These are phyloP conservation scores for Tichodroma muraria DNA, from an alignment of 2,113 vertebrate species.

Conservation along the genomic window DNA sequence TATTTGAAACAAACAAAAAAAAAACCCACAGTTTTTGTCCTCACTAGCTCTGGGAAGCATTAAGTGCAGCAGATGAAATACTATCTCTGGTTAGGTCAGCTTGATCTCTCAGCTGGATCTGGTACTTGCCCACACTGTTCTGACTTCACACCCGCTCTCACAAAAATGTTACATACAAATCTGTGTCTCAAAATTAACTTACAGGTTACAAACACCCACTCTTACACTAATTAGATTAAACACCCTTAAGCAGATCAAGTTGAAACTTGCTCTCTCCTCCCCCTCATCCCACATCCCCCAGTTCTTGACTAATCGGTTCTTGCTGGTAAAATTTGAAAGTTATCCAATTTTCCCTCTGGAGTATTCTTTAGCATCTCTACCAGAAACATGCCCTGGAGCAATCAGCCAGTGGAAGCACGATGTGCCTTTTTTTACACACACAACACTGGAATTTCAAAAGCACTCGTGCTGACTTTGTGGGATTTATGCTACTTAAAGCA, in stretches of 20 bases:
- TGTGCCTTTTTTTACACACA: background rate
- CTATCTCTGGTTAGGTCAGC: background rate
- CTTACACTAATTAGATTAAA: background rate
- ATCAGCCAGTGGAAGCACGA: background rate
- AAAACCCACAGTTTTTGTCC: background rate
- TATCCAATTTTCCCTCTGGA: background rate
- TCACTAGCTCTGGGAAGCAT: background rate
- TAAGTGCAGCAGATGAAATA: background rate
- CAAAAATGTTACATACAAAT: background rate
- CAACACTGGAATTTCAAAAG: background rate
- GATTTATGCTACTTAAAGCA: background rate
- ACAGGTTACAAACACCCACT: background rate
- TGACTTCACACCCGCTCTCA: background rate
- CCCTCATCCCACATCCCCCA: background rate
- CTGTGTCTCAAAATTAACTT: background rate
- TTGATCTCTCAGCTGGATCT: background rate
- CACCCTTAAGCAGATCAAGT: background rate
- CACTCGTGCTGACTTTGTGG: background rate
- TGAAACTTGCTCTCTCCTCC: background rate
- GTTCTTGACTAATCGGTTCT: conserved; percentile 6
- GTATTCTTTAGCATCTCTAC: background rate
- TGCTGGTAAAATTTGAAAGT: background rate
- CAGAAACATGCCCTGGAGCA: background rate
- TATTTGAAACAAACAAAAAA: background rate
- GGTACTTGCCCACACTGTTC: background rate